Evolutionary conservation across 1,140 invertebrate genomes (phyloP), one percentile per base, ranked within the genome.

Genomic region (Holotrichia oblita): DNA sequence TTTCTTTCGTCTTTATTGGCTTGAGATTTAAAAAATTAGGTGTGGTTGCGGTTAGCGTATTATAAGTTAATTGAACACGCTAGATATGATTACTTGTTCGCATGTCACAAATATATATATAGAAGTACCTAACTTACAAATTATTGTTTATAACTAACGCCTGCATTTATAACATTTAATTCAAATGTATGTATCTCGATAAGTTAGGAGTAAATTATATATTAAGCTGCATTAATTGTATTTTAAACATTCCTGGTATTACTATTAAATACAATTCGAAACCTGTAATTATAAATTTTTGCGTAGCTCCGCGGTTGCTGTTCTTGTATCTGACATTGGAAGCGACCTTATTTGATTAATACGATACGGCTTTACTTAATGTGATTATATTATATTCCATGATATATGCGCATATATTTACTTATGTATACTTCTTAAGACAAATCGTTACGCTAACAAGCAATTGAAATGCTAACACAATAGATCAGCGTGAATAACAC

Each of bases 321-420:
- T 17, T 64, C 61, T 64, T 64, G 17, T 27, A 20, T 64, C 61
- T 20, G 61, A 22, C 61, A 64, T 64, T 64, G 61, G 61, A 22
- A 64, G 22, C 17, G 61, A 64, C 61, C 61, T 64, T 64, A 9
- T 20, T 64, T 64, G 61, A 64, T 64, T 64, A 64, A 17, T 64
- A 20, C 9, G 17, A 22, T 64, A 64, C n/a, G n/a, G 17, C 22
- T 12, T 64, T 64, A 64, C 61, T 20, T 24, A n/a, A n/a, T 64
- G 12, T 64, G 61, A 64, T 24, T 64, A 17, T 34, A 22, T 64
- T 64, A 12, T 22, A 64, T 9, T 64, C 22, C 9, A 20, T 20
- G 17, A 64, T 24, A 22, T 9, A 27, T 22, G 6, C 6, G 17
- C 61, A 6, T 6, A 14, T 44, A n/a, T n/a, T n/a, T n/a, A n/a